phyloP scores from a whole-genome alignment of 2,888 invertebrate genomes.

The Norana najaformis region DNA sequence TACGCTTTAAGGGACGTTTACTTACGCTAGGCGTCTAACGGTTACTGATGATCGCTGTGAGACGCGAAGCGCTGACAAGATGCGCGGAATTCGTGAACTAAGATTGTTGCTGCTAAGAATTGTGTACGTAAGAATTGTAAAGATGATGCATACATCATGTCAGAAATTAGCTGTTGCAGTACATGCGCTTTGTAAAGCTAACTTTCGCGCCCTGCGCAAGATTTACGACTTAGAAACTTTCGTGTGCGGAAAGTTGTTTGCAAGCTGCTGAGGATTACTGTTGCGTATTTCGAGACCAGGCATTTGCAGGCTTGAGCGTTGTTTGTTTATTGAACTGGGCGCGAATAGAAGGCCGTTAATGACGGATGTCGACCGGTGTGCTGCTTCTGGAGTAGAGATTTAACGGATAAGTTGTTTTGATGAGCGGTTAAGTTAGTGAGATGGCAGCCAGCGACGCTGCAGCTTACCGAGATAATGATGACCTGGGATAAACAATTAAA shows the following conservation, averaged over 20 bases:
- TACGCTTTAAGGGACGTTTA: neutral
- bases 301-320: neutral
- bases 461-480: neutral
- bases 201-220: neutral
- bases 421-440: neutral
- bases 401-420: conserved; percentile 13
- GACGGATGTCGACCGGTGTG: neutral
- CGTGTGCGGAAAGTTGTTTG: neutral
- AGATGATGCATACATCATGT: neutral
- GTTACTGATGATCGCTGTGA: neutral
- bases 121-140: neutral
- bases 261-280: neutral
- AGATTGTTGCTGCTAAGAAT: neutral
- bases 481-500: neutral
- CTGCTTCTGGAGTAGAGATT: neutral
- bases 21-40: neutral
- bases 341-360: neutral
- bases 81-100: too few relatives aligned
- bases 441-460: neutral
- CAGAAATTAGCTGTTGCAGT: neutral
- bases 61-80: too few relatives aligned
- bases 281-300: neutral
- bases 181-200: neutral
- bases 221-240: neutral
- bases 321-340: neutral